Conservation (phyloP, 2,113 vertebrate species). For the Bos javanicus region DNA sequence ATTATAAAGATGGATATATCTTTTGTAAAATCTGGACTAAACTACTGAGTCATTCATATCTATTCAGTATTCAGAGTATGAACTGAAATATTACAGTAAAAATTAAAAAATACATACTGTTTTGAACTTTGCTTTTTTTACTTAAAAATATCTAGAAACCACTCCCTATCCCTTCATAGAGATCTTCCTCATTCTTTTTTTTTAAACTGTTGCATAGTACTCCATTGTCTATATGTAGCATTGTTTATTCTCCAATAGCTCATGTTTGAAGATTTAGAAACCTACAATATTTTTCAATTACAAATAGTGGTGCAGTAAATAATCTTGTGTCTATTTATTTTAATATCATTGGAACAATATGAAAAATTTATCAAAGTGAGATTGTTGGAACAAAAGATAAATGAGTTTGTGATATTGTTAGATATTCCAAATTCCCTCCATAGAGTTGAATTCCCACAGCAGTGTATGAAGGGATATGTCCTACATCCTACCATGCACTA, state of each 20-base stretch:
- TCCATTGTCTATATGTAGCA: not conserved
- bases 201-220: not conserved
- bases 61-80: slow-evolving; percentile 73
- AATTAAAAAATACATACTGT: not conserved
- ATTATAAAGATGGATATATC: slow-evolving; percentile 82
- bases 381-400: not conserved
- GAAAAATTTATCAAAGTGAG: not conserved
- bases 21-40: slow-evolving; percentile 70
- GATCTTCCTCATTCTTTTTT: not conserved
- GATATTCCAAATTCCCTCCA: not conserved
- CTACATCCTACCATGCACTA: not conserved
- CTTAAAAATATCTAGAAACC: not conserved
- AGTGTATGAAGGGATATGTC: fast-evolving
- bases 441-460: not conserved
- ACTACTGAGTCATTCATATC: slow-evolving; percentile 64
- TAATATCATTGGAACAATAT: not conserved
- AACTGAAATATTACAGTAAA: slow-evolving; percentile 43
- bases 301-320: not conserved
- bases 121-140: not conserved
- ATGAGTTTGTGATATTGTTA: not conserved
- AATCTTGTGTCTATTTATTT: not conserved
- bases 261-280: not conserved
- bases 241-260: not conserved
- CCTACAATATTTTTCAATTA: not conserved
- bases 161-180: not conserved